These are phyloP conservation scores for Ctenopoma kingsleyae DNA, from an alignment of 2,797 vertebrate genomes.

Conservation along the genomic window DNA sequence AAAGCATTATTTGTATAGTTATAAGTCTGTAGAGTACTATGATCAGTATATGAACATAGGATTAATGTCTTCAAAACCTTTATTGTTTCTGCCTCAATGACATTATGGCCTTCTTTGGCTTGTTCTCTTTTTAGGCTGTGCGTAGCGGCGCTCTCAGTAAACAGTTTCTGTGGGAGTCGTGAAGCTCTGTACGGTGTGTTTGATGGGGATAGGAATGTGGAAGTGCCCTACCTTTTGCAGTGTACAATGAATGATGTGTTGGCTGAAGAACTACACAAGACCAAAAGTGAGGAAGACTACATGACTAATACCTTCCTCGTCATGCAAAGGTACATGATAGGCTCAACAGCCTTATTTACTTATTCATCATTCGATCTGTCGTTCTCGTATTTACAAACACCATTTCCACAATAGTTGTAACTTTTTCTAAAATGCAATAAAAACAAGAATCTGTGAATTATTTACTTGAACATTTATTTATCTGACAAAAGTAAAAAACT, in stretches of 20 bases:
- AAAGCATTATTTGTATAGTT: slow-evolving; percentile 24
- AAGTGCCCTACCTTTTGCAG: slow-evolving; percentile 95
- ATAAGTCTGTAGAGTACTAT: slow-evolving; percentile 4
- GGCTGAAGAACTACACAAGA: slow-evolving; percentile 95
- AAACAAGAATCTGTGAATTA: no score
- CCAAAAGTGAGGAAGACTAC: slow-evolving; percentile 94
- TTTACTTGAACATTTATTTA: no score
- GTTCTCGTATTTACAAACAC: neutral
- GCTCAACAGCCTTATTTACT: neutral
- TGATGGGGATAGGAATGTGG: slow-evolving; percentile 96
- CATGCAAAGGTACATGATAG: slow-evolving; percentile 90
- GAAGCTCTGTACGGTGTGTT: slow-evolving; percentile 97
- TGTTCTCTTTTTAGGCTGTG: slow-evolving; percentile 85
- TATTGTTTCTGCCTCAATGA: slow-evolving; percentile 15
- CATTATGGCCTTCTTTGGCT: neutral
- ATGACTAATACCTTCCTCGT: slow-evolving; percentile 98
- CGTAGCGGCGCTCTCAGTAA: slow-evolving; percentile 95
- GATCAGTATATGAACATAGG: slow-evolving; percentile 11
- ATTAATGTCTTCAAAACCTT: slow-evolving; percentile 13
- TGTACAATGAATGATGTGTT: slow-evolving; percentile 98
- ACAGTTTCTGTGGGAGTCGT: slow-evolving; percentile 93
- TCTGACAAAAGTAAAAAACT: no score
- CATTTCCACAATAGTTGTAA: no score
- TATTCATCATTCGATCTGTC: neutral
- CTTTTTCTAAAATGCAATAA: no score